phyloP scores from a whole-genome alignment of 2,888 invertebrate genomes.

The Tyria jacobaeae region DNA sequence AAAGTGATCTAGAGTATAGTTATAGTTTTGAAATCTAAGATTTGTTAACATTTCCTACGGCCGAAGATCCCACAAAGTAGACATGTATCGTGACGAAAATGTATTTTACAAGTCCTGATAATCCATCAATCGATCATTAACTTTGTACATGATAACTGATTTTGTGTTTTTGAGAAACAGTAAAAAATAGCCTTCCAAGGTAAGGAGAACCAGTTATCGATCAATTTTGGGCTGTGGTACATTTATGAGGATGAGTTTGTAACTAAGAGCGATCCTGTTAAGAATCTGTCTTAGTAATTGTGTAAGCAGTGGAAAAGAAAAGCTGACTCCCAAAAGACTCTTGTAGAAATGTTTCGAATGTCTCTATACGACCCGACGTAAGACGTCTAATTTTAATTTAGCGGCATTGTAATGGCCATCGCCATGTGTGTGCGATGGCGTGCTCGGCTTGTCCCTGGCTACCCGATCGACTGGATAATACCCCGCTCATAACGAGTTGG shows the following conservation, averaged over 20 bases:
- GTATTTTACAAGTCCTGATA: neutral
- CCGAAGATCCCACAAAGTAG: neutral
- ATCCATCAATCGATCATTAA: no score
- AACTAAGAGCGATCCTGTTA: neutral
- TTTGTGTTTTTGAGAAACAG: no score
- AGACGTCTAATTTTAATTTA: conserved; percentile 37
- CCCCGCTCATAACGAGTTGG: conserved; percentile 55
- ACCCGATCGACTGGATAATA: conserved; percentile 50
- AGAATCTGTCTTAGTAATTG: neutral
- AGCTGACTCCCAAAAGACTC: neutral
- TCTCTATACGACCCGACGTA: neutral
- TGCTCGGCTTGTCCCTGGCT: conserved; percentile 46
- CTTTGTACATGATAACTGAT: no score
- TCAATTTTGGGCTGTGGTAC: no score
- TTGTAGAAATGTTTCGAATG: neutral
- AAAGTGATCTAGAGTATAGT: neutral
- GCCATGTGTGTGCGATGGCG: conserved; percentile 46
- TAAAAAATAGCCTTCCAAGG: no score
- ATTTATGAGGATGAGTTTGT: no score
- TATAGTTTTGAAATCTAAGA: neutral
- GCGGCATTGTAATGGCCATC: conserved; percentile 47
- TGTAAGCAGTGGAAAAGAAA: neutral
- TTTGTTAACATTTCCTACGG: neutral
- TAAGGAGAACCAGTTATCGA: no score
- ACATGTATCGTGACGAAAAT: no score